Base-by-base conservation (phyloP, 2,797 vertebrate genomes). In the Euthynnus affinis region DNA sequence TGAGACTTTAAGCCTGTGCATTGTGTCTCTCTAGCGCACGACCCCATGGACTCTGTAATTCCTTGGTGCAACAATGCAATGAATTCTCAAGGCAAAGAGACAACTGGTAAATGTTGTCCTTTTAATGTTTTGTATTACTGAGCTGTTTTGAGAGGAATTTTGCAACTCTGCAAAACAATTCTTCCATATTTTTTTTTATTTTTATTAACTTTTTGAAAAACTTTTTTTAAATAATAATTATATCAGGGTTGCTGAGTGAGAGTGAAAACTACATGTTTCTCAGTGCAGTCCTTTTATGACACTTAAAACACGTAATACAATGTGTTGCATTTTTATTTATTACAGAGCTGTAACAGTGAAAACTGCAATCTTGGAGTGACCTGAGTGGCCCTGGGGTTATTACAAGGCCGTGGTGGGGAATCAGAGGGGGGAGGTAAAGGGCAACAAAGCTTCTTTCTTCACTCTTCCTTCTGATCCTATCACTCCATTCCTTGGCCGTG, bases 401-500 rank as follows among this genome's bases (percentile, higher is more conserved):
- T 90, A 91, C 86, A 90, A 90, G 91, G 86, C 85, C 84, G 91
- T 84, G 80, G 77, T 80, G 85, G 85, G 71, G 87, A 89, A 89
- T 81, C 59, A 76, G 81, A 78, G 71, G 83, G 81, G 74, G 82
- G 84, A 86, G 79, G 71, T 79, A 88, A 84, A 84, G 88, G 90
- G 89, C 89, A 91, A 95, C 94, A 95, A 94, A 93, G 92, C 87
- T 87, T 89, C 93, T 94, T 96, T 95, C 93, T 95, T 95, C 90
- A 92, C 91, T 91, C 88, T 91, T 94, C 91, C 88, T 94, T 88
- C 94, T 91, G 94, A 95, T 95, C 92, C 91, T 95, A 95, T 96
- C 95, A 90, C 90, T 92, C 90, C 89, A 94, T 94, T 94, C 92
- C 93, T 92, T 94, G 93, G 90, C 92, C 49, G 5, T 83, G 75